phyloP scores from a whole-genome alignment of 2,797 vertebrate genomes.

The Chelmon rostratus region DNA sequence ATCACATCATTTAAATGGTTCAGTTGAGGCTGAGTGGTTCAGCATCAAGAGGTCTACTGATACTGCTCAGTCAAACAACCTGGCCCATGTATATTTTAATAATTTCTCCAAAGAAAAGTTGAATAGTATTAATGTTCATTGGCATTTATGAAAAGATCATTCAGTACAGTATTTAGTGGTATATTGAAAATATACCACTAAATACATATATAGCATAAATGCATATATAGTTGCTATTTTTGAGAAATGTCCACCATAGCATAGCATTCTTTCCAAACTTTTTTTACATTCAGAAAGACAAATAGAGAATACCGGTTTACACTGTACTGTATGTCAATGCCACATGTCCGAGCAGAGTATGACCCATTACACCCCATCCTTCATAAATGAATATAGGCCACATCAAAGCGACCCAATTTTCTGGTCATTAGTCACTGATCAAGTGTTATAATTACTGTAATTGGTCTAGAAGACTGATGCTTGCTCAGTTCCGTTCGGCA shows the following conservation, averaged over 20 bases:
- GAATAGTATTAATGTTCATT: background rate
- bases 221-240: background rate
- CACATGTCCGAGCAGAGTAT: conserved; percentile 1
- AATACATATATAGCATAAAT: too few relatives aligned
- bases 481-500: conserved; percentile 48
- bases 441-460: conserved; percentile 65
- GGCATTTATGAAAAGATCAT: background rate
- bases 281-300: conserved; percentile 2
- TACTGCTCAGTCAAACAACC: background rate
- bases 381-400: conserved; percentile 14
- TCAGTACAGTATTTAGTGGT: background rate
- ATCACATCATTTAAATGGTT: background rate
- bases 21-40: background rate
- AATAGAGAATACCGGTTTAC: background rate
- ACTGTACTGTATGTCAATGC: background rate
- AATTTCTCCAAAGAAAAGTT: background rate
- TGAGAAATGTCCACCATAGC: background rate
- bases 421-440: conserved; percentile 51
- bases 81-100: background rate
- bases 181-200: background rate
- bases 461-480: conserved; percentile 60
- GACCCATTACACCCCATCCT: background rate
- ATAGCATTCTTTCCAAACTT: background rate
- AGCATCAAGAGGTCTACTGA: background rate
- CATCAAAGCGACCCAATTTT: conserved; percentile 32